phyloP scores from a whole-genome alignment of 2,113 vertebrate genomes.

The Podarcis raffonei region DNA sequence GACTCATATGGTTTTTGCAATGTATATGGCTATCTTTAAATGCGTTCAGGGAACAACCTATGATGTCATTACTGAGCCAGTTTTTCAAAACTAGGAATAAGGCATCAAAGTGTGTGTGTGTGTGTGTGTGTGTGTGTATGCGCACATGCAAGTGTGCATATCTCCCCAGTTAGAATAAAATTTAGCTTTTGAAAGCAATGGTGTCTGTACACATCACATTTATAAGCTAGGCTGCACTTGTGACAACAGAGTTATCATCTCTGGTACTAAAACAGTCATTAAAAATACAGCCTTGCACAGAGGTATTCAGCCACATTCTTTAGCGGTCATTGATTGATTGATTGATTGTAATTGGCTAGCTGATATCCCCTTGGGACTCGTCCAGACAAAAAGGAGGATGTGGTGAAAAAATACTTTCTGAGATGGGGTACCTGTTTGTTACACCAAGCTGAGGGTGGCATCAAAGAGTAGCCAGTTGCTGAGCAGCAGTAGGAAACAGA shows the following conservation, averaged over 20 bases:
- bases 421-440: background rate
- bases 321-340: background rate
- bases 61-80: background rate
- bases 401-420: background rate
- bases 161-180: background rate
- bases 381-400: background rate
- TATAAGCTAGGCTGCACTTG: background rate
- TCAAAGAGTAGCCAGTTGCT: too few relatives aligned
- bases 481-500: too few relatives aligned
- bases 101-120: background rate
- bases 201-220: background rate
- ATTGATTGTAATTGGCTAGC: background rate
- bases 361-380: background rate
- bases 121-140: too few relatives aligned
- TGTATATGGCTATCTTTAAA: background rate
- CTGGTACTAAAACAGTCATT: background rate
- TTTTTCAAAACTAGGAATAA: background rate
- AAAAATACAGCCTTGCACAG: background rate
- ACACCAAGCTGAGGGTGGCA: too few relatives aligned
- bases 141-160: too few relatives aligned
- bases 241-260: background rate
- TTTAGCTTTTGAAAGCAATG: background rate
- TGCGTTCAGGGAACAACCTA: background rate
- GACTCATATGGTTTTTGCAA: background rate
- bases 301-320: background rate